These are phyloP conservation scores for Phalloptychus januarius DNA, from an alignment of 2,797 vertebrate genomes.

Conservation along the genomic window DNA sequence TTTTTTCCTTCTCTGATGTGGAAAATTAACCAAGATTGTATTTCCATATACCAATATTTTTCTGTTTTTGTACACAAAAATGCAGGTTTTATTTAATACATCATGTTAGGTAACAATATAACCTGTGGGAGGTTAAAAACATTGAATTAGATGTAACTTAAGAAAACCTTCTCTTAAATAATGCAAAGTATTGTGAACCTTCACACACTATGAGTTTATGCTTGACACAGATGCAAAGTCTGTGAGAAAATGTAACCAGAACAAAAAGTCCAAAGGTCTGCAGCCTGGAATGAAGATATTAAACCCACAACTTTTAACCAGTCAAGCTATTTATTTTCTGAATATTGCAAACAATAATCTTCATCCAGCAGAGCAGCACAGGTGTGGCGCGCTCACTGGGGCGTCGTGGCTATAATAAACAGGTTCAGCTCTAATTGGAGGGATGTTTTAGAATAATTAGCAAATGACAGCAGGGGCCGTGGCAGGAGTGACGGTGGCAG, in stretches of 20 bases:
- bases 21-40: neutral
- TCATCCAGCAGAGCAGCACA: conserved; percentile 25
- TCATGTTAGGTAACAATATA: neutral
- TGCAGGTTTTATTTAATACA: neutral
- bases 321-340: neutral
- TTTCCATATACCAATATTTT: neutral
- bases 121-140: neutral
- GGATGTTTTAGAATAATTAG: conserved; percentile 62
- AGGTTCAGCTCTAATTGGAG: conserved; percentile 51
- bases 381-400: conserved; percentile 24
- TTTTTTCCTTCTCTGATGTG: neutral
- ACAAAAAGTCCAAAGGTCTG: neutral
- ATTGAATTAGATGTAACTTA: neutral
- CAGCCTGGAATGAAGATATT: conserved; percentile 3
- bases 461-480: conserved; percentile 57
- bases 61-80: neutral
- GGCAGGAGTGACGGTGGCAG: conserved; percentile 33
- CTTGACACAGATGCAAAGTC: neutral
- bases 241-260: neutral
- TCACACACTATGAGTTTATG: conserved; percentile 3
- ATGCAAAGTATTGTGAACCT: neutral
- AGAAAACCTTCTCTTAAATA: neutral
- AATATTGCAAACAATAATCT: neutral
- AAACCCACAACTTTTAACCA: neutral
- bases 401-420: conserved; percentile 28